Conservation (phyloP, 2,888 invertebrate species). For the Margaritifera margaritifera region DNA sequence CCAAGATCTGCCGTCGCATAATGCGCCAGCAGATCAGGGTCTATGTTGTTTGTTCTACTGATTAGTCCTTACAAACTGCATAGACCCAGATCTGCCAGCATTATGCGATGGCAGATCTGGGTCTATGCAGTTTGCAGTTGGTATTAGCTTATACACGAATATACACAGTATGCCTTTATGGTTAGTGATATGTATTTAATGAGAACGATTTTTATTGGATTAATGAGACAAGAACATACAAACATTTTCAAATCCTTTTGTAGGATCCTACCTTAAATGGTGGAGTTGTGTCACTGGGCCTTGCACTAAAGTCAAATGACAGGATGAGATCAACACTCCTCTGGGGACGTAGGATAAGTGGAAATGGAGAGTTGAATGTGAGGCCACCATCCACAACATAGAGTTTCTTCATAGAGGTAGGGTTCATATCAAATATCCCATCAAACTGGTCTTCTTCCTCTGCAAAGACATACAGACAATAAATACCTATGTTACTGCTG, state of each 20-base stretch:
- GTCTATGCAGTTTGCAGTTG: too few relatives aligned
- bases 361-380: constrained; percentile 74
- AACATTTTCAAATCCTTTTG: not conserved
- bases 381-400: constrained; percentile 74
- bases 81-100: too few relatives aligned
- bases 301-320: constrained; percentile 73
- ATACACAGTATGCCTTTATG: too few relatives aligned
- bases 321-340: constrained; percentile 72
- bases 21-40: too few relatives aligned
- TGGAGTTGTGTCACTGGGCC: constrained; percentile 68
- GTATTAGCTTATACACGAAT: too few relatives aligned
- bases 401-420: constrained; percentile 72
- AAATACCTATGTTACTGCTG: too few relatives aligned
- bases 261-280: constrained; percentile 70
- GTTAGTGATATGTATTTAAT: not conserved
- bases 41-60: too few relatives aligned
- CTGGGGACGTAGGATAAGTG: constrained; percentile 73
- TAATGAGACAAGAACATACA: not conserved
- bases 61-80: too few relatives aligned
- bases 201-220: not conserved
- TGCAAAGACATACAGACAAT: too few relatives aligned
- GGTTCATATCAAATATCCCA: constrained; percentile 71
- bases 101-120: too few relatives aligned
- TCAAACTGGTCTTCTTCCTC: constrained; percentile 53
- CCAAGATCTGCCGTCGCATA: too few relatives aligned